These are phyloP conservation scores for Scrobipalpa costella DNA, from an alignment of 2,888 invertebrate genomes.

Conservation along the genomic window DNA sequence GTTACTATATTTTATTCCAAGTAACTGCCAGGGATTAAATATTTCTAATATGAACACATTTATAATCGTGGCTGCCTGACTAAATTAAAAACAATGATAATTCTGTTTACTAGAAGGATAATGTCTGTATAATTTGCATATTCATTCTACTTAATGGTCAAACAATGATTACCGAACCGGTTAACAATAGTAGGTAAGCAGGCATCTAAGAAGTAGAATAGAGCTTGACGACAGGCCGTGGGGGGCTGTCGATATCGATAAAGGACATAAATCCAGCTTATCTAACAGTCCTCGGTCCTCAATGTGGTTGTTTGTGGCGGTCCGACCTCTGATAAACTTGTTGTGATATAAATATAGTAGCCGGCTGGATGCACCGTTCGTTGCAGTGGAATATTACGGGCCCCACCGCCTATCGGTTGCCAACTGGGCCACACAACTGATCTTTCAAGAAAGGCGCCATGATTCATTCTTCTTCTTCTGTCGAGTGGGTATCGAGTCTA, in stretches of 20 bases:
- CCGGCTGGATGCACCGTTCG: conserved; percentile 35
- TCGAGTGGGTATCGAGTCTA: too few relatives aligned
- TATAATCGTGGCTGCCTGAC: too few relatives aligned
- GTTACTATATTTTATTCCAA: too few relatives aligned
- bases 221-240: conserved; percentile 10
- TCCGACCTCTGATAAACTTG: conserved; percentile 73
- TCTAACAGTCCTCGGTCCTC: conserved; percentile 50
- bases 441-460: conserved; percentile 17
- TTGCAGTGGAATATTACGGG: conserved; percentile 67
- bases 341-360: conserved; percentile 64
- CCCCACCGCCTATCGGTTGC: conserved; percentile 34
- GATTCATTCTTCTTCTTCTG: too few relatives aligned
- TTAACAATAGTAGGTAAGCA: neutral
- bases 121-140: too few relatives aligned
- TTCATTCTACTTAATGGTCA: too few relatives aligned
- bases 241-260: conserved; percentile 39
- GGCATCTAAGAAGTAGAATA: neutral
- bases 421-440: conserved; percentile 36
- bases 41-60: too few relatives aligned
- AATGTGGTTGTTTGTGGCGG: conserved; percentile 59
- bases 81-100: too few relatives aligned
- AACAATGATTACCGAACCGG: too few relatives aligned
- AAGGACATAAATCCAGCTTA: conserved; percentile 58
- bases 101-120: too few relatives aligned
- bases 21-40: too few relatives aligned